Evolutionary conservation across 2,113 vertebrate genomes (phyloP).

Genomic region (Oryzias celebensis): DNA sequence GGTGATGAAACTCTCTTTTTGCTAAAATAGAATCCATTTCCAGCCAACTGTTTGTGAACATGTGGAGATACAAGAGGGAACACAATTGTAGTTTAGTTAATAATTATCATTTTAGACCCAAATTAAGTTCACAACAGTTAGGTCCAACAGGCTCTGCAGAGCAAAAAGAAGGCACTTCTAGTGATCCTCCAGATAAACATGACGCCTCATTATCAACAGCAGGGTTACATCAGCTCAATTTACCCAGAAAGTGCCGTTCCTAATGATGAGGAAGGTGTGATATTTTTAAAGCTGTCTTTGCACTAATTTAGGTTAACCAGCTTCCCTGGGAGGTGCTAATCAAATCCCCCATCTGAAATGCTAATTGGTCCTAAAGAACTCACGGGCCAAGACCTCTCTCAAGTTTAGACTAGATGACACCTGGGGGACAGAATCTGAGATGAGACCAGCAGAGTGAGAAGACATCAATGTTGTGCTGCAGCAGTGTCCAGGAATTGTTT

Average conservation of each 20-base stretch:
- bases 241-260: constrained; percentile 25
- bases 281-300: constrained; percentile 62
- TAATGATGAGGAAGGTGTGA: constrained; percentile 8
- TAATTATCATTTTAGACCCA: background rate
- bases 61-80: constrained; percentile 1
- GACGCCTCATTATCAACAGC: constrained; percentile 31
- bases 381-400: constrained; percentile 1
- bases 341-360: constrained; percentile 37
- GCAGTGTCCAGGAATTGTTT: background rate
- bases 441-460: background rate
- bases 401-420: background rate
- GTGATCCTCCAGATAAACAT: constrained; percentile 2
- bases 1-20: constrained; percentile 63
- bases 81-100: background rate
- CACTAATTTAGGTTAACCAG: constrained; percentile 56
- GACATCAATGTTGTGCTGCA: constrained; percentile 2
- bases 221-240: constrained; percentile 25
- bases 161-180: background rate
- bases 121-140: background rate
- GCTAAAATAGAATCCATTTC: constrained; percentile 48
- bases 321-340: constrained; percentile 45
- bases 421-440: constrained; percentile 1
- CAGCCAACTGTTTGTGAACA: constrained; percentile 4
- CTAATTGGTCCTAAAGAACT: constrained; percentile 4
- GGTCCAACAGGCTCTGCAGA: background rate